A percentile compares a stretch with the other conserved stretches of the same genome.
phyloP scores from a whole-genome alignment of 2,113 vertebrate species.

The Ptilonorhynchus violaceus region DNA sequence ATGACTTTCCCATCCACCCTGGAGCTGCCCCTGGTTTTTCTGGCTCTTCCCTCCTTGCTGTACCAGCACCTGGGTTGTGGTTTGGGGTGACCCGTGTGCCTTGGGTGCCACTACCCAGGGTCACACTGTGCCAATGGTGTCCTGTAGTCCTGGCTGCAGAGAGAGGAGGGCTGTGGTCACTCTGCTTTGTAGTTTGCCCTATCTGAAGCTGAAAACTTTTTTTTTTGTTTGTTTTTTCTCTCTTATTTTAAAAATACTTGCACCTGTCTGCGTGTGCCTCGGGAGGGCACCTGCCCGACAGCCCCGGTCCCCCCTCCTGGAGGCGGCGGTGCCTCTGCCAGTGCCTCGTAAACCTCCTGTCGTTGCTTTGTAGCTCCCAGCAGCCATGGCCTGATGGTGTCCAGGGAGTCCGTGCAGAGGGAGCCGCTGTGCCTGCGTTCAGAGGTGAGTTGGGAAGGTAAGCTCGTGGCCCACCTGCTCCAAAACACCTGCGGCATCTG shows the following conservation, averaged over 20 bases:
- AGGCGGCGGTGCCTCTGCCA: not conserved
- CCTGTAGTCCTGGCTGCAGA: not conserved
- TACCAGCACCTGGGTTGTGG: not conserved
- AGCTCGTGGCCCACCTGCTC: not conserved
- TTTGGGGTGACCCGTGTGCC: not conserved
- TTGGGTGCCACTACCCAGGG: not conserved
- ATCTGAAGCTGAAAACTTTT: not conserved
- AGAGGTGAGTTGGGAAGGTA: conserved; percentile 46
- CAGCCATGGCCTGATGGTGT: not conserved
- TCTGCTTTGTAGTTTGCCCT: not conserved
- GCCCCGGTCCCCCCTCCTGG: not conserved
- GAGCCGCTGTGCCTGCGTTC: not conserved
- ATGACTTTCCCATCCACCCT: not conserved
- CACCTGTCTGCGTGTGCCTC: not conserved
- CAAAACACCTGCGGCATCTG: not conserved
- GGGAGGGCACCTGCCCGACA: not conserved
- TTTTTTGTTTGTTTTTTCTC: not conserved
- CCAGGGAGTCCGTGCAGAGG: accelerated
- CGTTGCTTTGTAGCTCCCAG: not conserved
- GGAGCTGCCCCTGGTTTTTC: not conserved
- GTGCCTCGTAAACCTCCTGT: not conserved
- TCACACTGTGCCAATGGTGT: accelerated
- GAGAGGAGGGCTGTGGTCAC: not conserved
- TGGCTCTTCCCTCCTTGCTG: not conserved
- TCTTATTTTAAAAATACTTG: not conserved